Evolutionary conservation across 1,140 invertebrate genomes (phyloP).

Genomic region (Zaprionus davidi): DNA sequence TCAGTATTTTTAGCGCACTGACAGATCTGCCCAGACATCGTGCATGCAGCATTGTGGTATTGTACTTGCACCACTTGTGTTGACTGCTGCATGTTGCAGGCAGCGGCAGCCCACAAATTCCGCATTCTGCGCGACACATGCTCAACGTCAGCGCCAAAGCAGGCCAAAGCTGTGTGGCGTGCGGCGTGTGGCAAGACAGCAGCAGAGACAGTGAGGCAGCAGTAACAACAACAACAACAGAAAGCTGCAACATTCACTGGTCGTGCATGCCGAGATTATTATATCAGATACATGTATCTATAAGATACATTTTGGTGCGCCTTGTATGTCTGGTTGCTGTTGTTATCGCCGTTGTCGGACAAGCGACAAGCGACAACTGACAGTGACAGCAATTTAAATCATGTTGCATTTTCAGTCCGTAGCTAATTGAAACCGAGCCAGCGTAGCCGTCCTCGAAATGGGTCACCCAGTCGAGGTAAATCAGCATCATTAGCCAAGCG

Average conservation of each 20-base stretch:
- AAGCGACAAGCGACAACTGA: conserved; percentile 63
- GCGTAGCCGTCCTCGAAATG: conserved; percentile 23
- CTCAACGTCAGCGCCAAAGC: neutral
- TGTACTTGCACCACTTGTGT: neutral
- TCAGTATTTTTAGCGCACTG: conserved; percentile 35
- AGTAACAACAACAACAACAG: conserved; percentile 13
- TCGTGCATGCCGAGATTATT: conserved; percentile 45
- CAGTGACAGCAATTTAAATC: conserved; percentile 77
- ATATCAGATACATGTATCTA: conserved; percentile 65
- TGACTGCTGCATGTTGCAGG: neutral
- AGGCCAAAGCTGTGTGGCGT: conserved; percentile 18
- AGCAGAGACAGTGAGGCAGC: conserved; percentile 37
- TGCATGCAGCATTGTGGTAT: neutral
- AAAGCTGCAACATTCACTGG: conserved; percentile 12
- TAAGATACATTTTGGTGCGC: conserved; percentile 63
- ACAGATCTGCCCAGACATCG: conserved; percentile 9
- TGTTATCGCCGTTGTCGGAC: conserved; percentile 72
- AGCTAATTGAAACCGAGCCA: conserved; percentile 71
- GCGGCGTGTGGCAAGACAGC: conserved; percentile 29
- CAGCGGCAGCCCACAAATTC: conserved; percentile 1
- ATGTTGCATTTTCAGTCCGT: conserved; percentile 62
- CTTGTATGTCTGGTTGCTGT: conserved; percentile 25
- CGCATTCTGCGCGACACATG: conserved; percentile 27
- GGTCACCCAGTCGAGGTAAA: conserved; percentile 24
- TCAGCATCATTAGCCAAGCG: too few relatives aligned